A percentile compares a stretch with the other conserved stretches of the same genome.
phyloP scores from a whole-genome alignment of 2,888 invertebrate genomes.

The Atethmia centrago region DNA sequence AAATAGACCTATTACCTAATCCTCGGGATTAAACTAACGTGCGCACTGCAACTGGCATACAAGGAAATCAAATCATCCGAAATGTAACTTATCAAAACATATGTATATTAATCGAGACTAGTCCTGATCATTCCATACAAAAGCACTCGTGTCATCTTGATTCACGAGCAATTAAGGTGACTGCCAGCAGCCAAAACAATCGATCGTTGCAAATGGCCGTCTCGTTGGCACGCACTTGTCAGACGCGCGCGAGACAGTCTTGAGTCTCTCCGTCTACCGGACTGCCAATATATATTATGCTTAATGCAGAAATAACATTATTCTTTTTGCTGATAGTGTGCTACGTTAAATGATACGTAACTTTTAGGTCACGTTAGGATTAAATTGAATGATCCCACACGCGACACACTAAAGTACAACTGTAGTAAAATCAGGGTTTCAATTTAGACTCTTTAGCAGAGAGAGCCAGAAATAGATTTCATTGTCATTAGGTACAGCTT shows the following conservation, averaged over 20 bases:
- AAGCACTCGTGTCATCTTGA: constrained; percentile 85
- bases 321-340: constrained; percentile 41
- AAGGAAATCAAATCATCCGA: constrained; percentile 14
- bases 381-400: constrained; percentile 55
- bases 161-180: constrained; percentile 89
- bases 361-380: constrained; percentile 62
- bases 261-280: constrained; percentile 32
- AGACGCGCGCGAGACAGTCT: constrained; percentile 68
- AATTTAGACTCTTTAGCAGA: constrained; percentile 24
- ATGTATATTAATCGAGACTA: constrained; percentile 35
- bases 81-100: constrained; percentile 24
- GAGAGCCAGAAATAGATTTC: constrained; percentile 42
- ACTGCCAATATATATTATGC: constrained; percentile 51
- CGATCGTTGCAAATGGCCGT: constrained; percentile 87
- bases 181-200: constrained; percentile 89
- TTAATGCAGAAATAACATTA: constrained; percentile 49
- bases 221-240: constrained; percentile 77
- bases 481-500: constrained; percentile 8
- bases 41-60: not conserved
- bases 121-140: constrained; percentile 71
- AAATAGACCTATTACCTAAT: not conserved
- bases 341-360: constrained; percentile 43
- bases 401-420: constrained; percentile 40
- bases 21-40: not conserved
- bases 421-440: constrained; percentile 34